Evolutionary conservation across 1,140 invertebrate genomes (phyloP), one percentile per base, ranked within the genome.

Genomic region (Stenopsyche tienmushanensis): DNA sequence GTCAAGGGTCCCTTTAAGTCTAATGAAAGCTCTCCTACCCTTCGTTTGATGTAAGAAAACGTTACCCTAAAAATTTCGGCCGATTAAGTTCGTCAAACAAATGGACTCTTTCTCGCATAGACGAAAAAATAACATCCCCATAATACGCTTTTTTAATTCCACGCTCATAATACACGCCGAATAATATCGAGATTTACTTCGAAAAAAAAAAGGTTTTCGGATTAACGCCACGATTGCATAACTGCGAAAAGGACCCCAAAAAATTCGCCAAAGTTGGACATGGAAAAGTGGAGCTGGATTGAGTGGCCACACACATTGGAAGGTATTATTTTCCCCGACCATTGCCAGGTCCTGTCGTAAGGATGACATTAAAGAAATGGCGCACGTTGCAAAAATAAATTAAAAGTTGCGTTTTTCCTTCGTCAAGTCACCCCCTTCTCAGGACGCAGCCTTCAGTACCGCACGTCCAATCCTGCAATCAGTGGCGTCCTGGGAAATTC

Each of bases 311-410:
- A 55, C 26, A 25, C 52, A 20, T 55, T 55, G 18, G 5, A 44
- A 58, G 29, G 29, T 60, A 41, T 39, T 34, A 57, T 47, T 25
- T 57, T 42, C 29, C 3, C 24, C 21, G 41, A 44, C 29, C 41
- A 42, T 60, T 25, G 42, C 44, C 55, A 47, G 57, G 57, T 60
- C 47, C 41, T 60, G 42, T 64, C 62, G 29, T 54, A 54, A 64
- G 52, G 62, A 64, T 64, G 62, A 64, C 62, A 64, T 64, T 64
- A 64, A 64, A 64, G 34, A 54, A 64, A 64, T 64, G 62, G 62
- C 62, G 63, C 63, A 65, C 63, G 63, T 65, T 58, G 63, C 63
- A 65, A 65, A 65, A 65, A 65, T 65, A 65, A 65, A 65, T 65
- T 65, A 65, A 65, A 65, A 65, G 52, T 65, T 65, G 63, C 52